Evolutionary conservation across 2,797 vertebrate genomes (phyloP), one percentile per base, ranked within the genome.

Genomic region (Apogon hyalosoma): DNA sequence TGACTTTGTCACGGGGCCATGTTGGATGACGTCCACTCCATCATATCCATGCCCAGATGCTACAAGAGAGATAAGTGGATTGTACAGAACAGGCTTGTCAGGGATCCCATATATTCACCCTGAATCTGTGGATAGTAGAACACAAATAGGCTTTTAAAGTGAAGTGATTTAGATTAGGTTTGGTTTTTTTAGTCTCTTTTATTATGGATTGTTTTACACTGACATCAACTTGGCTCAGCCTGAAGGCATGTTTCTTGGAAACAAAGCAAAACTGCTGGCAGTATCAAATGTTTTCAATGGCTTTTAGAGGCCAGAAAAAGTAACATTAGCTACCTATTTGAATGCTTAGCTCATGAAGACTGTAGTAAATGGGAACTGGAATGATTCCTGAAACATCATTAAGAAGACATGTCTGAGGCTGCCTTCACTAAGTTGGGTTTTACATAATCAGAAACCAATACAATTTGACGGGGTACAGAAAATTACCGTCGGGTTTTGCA

Each of bases 1-100:
- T 92, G 88, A 90, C 79, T 93, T 87, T 91, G 91, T 87, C 87
- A 79, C 63, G 68, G 79, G 86, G 88, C 88, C 88, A 90, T 84
- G 74, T 90, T 90, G 91, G 88, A 92, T 81, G 63, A 64, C 14
- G 18, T 90, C 90, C 90, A 92, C 79, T 84, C 77, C 82, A 88
- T 88, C 80, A 86, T 83, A 86, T 79, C 84, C 75, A 74, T 87
- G 85, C 84, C 87, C 87, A 93, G 88, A 92, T 92, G 90, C 80
- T 89, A 83, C 78, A 69, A 82, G 86, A 52, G 73, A 89, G 89
- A 93, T 91, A 90, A 90, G 90, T 87, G 86, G 87, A 90, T 89
- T 91, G 80, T 79, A 78, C 81, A 73, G 85, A 84, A 71, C 59
- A 75, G 75, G 76, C 81, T 87, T 90, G 85, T 88, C 86, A 90